phyloP scores from a whole-genome alignment of 2,113 vertebrate genomes.

The Castor canadensis region DNA sequence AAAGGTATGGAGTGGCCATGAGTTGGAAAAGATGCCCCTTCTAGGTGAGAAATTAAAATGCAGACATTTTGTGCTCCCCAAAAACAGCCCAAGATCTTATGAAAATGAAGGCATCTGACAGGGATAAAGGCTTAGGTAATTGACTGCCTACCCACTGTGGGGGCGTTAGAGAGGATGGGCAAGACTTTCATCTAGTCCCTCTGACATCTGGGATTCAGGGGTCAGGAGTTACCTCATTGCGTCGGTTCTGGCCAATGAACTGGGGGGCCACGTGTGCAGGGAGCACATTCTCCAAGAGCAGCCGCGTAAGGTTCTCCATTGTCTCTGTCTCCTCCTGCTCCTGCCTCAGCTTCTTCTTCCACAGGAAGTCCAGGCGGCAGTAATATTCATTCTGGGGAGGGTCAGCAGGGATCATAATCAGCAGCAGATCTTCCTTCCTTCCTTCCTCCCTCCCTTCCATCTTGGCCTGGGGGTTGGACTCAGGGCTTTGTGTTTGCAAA shows the following conservation, averaged over 20 bases:
- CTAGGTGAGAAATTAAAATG: not conserved
- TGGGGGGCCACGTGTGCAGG: slow-evolving; percentile 89
- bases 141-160: too few species aligned
- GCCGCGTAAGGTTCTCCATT: slow-evolving; percentile 91
- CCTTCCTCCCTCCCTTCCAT: too few species aligned
- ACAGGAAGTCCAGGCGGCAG: slow-evolving; percentile 91
- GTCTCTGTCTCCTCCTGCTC: slow-evolving; percentile 92
- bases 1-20: not conserved
- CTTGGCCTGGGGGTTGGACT: too few species aligned
- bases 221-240: slow-evolving; percentile 86
- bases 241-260: slow-evolving; percentile 90
- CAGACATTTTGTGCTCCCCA: not conserved
- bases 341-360: slow-evolving; percentile 88
- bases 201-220: not conserved
- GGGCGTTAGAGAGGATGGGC: not conserved
- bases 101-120: not conserved
- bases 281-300: slow-evolving; percentile 93
- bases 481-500: too few species aligned
- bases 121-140: not conserved
- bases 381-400: slow-evolving; percentile 89
- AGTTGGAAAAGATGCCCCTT: not conserved
- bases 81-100: not conserved
- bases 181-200: not conserved
- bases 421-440: too few species aligned
- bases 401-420: not conserved